A percentile compares a stretch with the other conserved stretches of the same genome.
These are phyloP conservation scores for Anticlea derivata DNA, from an alignment of 2,888 invertebrate genomes.

Conservation along the genomic window DNA sequence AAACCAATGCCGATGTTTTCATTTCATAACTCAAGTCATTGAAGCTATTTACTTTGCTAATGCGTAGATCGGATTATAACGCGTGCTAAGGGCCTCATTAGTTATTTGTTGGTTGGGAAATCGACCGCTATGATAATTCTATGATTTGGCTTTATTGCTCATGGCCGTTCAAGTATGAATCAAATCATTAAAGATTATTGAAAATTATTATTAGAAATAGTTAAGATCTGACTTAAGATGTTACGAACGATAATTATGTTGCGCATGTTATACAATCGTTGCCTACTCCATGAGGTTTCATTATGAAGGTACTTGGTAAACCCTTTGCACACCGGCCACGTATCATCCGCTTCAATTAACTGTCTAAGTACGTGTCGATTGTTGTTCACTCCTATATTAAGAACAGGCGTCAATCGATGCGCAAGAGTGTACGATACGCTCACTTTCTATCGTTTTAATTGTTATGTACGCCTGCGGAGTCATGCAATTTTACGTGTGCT, in stretches of 20 bases:
- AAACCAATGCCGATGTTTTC: constrained; percentile 1
- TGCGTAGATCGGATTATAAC: constrained; percentile 11
- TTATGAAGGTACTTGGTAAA: constrained; percentile 3
- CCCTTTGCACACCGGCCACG: constrained; percentile 35
- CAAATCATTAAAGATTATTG: background rate
- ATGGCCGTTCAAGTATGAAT: background rate
- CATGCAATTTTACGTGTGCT: constrained; percentile 83
- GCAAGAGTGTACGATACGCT: constrained; percentile 65
- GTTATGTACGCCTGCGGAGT: constrained; percentile 68
- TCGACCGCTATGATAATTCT: background rate
- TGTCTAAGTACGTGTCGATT: constrained; percentile 68
- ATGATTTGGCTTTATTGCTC: constrained; percentile 1
- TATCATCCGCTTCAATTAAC: constrained; percentile 35
- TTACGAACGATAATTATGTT: background rate
- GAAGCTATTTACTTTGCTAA: constrained; percentile 16
- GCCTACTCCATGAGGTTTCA: constrained; percentile 10
- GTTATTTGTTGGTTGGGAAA: constrained; percentile 18
- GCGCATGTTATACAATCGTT: constrained; percentile 31
- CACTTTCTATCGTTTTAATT: constrained; percentile 82
- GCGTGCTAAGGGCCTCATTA: constrained; percentile 2
- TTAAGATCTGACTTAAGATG: background rate
- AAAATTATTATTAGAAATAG: background rate
- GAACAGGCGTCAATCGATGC: constrained; percentile 53
- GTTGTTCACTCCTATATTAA: constrained; percentile 68
- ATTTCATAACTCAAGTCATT: constrained; percentile 12